Evolutionary conservation across 2,113 vertebrate genomes (phyloP), one percentile per base, ranked within the genome.

Genomic region (Fulica atra): DNA sequence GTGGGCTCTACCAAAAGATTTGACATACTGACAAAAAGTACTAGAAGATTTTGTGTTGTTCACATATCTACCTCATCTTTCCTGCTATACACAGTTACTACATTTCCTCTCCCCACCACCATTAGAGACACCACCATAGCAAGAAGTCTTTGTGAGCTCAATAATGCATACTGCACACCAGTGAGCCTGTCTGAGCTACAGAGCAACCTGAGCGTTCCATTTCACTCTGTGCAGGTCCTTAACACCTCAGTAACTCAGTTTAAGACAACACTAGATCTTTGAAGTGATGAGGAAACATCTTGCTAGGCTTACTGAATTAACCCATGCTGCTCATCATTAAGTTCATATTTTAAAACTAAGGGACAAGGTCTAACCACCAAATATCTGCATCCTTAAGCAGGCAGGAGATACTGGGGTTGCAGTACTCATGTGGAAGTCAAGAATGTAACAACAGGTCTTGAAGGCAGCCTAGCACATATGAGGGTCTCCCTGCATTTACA

Each of bases 341-440:
- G 4, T 28, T 89, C n/a, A 63, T 17, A 44, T 14, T 79, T 61
- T 48, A 53, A 86, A 86, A 72, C 40, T 31, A 35, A 31, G 15
- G 48, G 66, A 35, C 70, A 91, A 92, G 16, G 23, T 77, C 79
- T 56, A 94, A 59, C n/a, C 48, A 91, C 53, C 3, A 92, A 92
- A 82, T 11, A 68, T 1, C 31, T 54, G 7, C 36, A 36, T 31
- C n/a, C 51, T 70, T 73, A 50, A 81, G 23, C 18, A 53, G 9
- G 40, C 71, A 82, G 6, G 21, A 46, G 5, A 36, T n/a, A 15
- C 0, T 4, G 5, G 5, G 6, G 3, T 26, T 81, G 16, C 17
- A 29, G 20, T 17, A 61, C 4, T 20, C 23, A 64, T 13, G 20
- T 1, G 1, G 18, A 88, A 69, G 16, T 29, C 59, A 80, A 82